Conservation (phyloP, 2,888 invertebrate genomes). For the Hydropsyche betteni region DNA sequence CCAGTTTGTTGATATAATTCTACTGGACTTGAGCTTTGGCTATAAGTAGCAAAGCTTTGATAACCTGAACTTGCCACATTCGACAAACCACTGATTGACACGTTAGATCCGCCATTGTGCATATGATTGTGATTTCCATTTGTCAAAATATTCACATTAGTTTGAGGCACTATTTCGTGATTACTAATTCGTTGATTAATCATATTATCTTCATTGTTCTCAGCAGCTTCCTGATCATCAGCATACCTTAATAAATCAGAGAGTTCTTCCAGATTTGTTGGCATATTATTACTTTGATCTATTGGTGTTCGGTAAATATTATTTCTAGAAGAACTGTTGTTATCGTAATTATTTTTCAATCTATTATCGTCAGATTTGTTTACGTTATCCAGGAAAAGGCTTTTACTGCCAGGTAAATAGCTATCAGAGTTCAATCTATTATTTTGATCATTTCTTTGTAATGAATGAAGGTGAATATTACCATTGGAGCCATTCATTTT, state of each 20-base stretch:
- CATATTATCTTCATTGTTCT: conserved; percentile 63
- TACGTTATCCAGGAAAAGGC: conserved; percentile 63
- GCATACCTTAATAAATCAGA: conserved; percentile 78
- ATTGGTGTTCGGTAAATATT: conserved; percentile 55
- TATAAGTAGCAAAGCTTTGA: conserved; percentile 88
- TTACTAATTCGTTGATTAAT: conserved; percentile 63
- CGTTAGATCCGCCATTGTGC: conserved; percentile 76
- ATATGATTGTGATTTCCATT: conserved; percentile 61
- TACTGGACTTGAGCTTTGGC: conserved; percentile 86
- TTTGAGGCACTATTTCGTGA: conserved; percentile 59
- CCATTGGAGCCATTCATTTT: conserved; percentile 61
- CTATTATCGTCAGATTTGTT: conserved; percentile 59
- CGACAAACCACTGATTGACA: conserved; percentile 80
- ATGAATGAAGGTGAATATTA: conserved; percentile 62
- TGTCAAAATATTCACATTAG: conserved; percentile 60
- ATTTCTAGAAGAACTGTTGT: conserved; percentile 53
- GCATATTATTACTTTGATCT: conserved; percentile 60
- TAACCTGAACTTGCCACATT: conserved; percentile 86
- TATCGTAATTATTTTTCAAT: conserved; percentile 55
- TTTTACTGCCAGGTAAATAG: conserved; percentile 61
- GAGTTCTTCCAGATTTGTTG: conserved; percentile 75
- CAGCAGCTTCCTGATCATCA: conserved; percentile 73
- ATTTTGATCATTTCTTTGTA: conserved; percentile 60
- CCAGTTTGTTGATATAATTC: conserved; percentile 68
- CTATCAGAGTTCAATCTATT: conserved; percentile 61